Evolutionary conservation across 2,113 vertebrate genomes (phyloP).

Genomic region (Gopherus evgoodei): DNA sequence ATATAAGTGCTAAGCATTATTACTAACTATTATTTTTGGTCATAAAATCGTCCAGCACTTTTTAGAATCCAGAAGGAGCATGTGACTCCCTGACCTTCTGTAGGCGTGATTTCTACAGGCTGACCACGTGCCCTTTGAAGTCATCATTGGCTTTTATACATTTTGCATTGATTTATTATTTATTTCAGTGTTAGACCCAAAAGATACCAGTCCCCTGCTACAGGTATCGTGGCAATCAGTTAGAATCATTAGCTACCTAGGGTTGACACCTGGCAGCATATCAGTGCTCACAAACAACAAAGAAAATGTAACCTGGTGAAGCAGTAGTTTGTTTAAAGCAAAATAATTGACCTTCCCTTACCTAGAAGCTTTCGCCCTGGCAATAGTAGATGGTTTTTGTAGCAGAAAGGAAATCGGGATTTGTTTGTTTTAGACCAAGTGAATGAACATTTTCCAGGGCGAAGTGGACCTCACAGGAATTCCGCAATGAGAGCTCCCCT

Average conservation of each 20-base stretch:
- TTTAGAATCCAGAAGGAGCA: fast-evolving
- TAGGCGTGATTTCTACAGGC: background rate
- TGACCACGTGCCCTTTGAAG: background rate
- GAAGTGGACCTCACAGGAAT: background rate
- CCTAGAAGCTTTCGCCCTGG: background rate
- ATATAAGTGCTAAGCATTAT: background rate
- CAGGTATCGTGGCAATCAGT: background rate
- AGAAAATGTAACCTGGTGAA: background rate
- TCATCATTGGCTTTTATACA: background rate
- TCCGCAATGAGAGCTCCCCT: no score
- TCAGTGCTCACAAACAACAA: background rate
- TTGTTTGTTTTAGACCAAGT: fast-evolving
- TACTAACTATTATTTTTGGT: background rate
- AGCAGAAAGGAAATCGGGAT: background rate
- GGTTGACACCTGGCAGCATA: fast-evolving
- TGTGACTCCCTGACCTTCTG: background rate
- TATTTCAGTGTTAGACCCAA: background rate
- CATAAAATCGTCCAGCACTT: fast-evolving
- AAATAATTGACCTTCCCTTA: background rate
- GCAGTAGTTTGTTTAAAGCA: background rate
- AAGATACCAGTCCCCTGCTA: background rate
- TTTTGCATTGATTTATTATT: background rate
- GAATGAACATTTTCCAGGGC: background rate
- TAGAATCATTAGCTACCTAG: background rate
- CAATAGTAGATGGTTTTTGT: background rate